Evolutionary conservation across 2,888 invertebrate genomes (phyloP), one percentile per base, ranked within the genome.

Genomic region (Xestia sexstrigata): DNA sequence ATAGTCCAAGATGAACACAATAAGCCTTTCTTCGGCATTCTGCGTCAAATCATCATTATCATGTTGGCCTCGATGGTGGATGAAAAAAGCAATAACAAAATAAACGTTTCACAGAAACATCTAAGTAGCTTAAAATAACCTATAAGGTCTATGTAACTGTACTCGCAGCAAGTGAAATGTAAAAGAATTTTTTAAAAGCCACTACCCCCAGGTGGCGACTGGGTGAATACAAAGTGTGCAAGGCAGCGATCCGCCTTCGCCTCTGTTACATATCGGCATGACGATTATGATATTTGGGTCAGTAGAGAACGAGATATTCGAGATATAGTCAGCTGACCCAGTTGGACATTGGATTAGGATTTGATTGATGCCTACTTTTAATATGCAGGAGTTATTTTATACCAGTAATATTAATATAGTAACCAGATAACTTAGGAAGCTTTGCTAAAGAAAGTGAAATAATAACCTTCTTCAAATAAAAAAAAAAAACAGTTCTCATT

Each of bases 181-280:
- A 87, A 90, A 92, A 91, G 91, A 92, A 89, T 93, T 92, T 90
- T 93, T 92, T 91, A 89, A 93, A 95, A 95, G 93, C 93, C 91
- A 94, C 93, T 92, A 90, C 91, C 93, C 90, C 90, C 95, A 95
- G 95, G 95, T 95, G 95, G 93, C 90, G 94, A 95, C 93, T 95
- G 91, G 91, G 91, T 91, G 95, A 95, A 95, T 95, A 96, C 95
- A 95, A 95, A 96, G 95, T 95, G 93, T 94, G 94, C 93, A 91
- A 93, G 93, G 92, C 93, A 92, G 88, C 92, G 93, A 93, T 89
- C 92, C 91, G 90, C 89, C 90, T 90, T 87, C 77, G 78, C 70
- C 81, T 87, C 81, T 88, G 93, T 93, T 95, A 93, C 93, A 91
- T 95, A 80, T 90, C 76, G 69, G 26, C 13, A 88, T 85, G 66